Percentiles rank a stretch among this genome's conserved stretches.
phyloP scores from a whole-genome alignment of 2,797 vertebrate genomes.

The Hylomyscus alleni region DNA sequence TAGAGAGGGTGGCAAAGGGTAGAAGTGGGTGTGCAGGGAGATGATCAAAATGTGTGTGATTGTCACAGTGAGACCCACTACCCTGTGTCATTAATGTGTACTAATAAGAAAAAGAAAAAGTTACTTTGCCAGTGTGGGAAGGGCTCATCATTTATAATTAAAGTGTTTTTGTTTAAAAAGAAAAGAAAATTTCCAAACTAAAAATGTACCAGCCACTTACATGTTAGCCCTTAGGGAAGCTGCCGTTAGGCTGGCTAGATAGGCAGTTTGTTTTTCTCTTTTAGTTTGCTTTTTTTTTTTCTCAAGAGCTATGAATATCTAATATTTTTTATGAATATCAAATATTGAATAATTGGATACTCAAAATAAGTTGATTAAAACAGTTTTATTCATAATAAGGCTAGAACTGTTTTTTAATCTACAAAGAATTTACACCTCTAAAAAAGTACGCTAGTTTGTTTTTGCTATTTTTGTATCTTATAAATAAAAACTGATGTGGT shows the following conservation, averaged over 20 bases:
- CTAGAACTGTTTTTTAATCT: constrained; percentile 29
- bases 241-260: constrained; percentile 9
- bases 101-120: neutral
- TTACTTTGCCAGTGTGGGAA: neutral
- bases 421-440: neutral
- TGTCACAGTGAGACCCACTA: neutral
- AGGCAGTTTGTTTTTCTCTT: neutral
- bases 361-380: constrained; percentile 47
- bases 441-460: constrained; percentile 31
- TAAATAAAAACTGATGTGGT: constrained; percentile 65
- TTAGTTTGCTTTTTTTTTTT: neutral
- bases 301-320: constrained; percentile 32
- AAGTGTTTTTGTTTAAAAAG: constrained; percentile 67
- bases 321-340: constrained; percentile 39
- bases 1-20: neutral
- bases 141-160: neutral
- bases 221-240: constrained; percentile 20
- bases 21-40: neutral
- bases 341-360: constrained; percentile 44
- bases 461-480: constrained; percentile 66
- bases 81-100: neutral
- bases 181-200: constrained; percentile 26
- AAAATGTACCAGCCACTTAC: neutral
- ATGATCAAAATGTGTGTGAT: neutral
- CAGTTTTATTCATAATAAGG: constrained; percentile 38